A percentile compares a stretch with the other conserved stretches of the same genome.
These are phyloP conservation scores for Drosophila koepferae DNA, from an alignment of 2,888 invertebrate species.

Conservation along the genomic window DNA sequence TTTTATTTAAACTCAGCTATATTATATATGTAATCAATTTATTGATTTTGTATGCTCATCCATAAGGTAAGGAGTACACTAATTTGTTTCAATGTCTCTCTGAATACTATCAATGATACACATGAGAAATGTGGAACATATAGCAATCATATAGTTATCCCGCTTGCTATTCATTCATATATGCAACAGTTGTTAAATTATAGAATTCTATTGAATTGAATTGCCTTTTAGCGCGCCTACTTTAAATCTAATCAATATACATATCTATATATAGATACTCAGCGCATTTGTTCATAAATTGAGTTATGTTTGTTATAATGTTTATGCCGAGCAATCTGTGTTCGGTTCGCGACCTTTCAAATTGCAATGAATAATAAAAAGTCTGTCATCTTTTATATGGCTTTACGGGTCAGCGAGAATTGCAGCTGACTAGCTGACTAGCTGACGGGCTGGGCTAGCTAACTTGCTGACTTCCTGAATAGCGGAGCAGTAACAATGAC, in stretches of 20 bases:
- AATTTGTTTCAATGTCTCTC: not conserved
- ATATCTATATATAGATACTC: not conserved
- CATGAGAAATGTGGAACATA: not conserved
- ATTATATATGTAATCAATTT: not conserved
- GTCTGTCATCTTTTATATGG: not conserved
- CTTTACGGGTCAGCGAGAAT: not conserved
- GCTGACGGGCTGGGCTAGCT: not conserved
- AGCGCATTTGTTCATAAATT: not conserved
- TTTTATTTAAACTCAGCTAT: not conserved
- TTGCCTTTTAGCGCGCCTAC: not conserved
- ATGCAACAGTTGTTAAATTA: not conserved
- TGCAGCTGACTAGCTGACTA: constrained; percentile 7
- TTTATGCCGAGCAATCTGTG: not conserved
- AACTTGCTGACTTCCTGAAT: not conserved
- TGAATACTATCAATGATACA: not conserved
- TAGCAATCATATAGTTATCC: no score
- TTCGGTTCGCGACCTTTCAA: not conserved
- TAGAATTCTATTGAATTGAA: not conserved
- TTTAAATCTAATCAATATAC: not conserved
- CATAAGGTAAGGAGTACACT: not conserved
- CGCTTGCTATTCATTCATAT: no score
- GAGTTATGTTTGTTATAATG: not conserved
- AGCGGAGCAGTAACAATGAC: not conserved
- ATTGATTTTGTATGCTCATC: not conserved
- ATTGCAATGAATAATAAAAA: not conserved